Conservation (phyloP, 2,888 invertebrate species). For the Hirtodrosophila cameraria region DNA sequence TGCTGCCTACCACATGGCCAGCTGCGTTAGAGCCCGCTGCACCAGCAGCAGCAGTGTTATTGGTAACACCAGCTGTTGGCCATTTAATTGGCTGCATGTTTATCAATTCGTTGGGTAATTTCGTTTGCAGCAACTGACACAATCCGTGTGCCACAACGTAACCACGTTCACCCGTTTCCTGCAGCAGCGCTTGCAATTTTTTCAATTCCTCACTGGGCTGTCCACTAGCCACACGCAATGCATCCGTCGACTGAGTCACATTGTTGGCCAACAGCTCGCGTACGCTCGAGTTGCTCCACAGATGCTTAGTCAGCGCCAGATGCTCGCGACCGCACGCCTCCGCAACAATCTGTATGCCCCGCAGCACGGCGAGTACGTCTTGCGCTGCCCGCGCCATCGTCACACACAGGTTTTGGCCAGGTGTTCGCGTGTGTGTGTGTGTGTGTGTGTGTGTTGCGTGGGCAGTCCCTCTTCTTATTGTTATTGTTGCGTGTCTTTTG, state of each 20-base stretch:
- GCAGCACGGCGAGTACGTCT: conserved; percentile 88
- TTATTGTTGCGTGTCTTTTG: conserved; percentile 1
- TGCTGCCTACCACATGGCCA: not conserved
- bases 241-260: conserved; percentile 64
- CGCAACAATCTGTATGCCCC: conserved; percentile 88
- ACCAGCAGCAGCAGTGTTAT: not conserved
- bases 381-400: conserved; percentile 84
- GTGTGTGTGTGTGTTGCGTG: conserved; percentile 25
- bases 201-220: conserved; percentile 81
- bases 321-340: conserved; percentile 88
- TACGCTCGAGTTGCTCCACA: conserved; percentile 90
- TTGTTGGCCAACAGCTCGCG: conserved; percentile 84
- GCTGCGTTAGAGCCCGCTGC: not conserved
- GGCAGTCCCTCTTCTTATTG: not conserved
- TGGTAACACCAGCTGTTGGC: conserved; percentile 10
- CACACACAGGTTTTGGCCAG: conserved; percentile 41
- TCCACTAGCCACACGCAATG: conserved; percentile 57
- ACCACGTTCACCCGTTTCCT: conserved; percentile 87
- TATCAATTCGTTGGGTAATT: conserved; percentile 49
- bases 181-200: conserved; percentile 84
- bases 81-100: conserved; percentile 43
- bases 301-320: conserved; percentile 86
- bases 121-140: conserved; percentile 85
- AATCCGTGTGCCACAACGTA: conserved; percentile 90
- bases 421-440: conserved; percentile 23